phyloP scores from a whole-genome alignment of 2,797 vertebrate genomes.

The Cyclopterus lumpus region DNA sequence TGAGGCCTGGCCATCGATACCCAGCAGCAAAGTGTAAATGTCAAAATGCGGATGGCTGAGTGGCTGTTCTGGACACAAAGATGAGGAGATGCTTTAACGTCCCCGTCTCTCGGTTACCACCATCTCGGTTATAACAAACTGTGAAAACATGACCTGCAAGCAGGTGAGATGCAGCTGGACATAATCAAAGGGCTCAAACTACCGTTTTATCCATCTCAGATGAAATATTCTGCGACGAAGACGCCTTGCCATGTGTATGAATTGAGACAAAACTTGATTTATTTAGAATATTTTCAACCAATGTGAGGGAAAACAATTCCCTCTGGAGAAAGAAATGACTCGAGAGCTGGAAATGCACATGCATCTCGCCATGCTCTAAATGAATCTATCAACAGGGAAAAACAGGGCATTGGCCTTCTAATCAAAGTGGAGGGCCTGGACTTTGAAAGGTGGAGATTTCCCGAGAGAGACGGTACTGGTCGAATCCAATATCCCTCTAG shows the following conservation, averaged over 20 bases:
- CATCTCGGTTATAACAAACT: not conserved
- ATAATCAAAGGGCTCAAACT: not conserved
- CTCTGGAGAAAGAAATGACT: not conserved
- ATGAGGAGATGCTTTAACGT: conserved; percentile 32
- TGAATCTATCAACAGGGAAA: conserved; percentile 31
- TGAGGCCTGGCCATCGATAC: conserved; percentile 44
- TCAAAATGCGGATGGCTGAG: conserved; percentile 61
- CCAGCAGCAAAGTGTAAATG: conserved; percentile 66
- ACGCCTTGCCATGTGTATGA: not conserved
- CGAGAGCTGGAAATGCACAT: not conserved
- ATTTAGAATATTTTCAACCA: not conserved
- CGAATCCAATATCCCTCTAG: conserved; percentile 74
- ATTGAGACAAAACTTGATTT: not conserved
- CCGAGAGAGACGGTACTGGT: conserved; percentile 60
- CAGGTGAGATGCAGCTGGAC: not conserved
- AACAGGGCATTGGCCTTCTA: conserved; percentile 38
- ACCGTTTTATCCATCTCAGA: not conserved
- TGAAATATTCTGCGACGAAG: not conserved
- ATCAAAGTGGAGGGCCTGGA: conserved; percentile 53
- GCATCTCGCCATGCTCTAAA: conserved; percentile 33
- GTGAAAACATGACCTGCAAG: not conserved
- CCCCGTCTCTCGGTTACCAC: conserved; percentile 12
- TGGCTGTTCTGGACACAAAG: conserved; percentile 40
- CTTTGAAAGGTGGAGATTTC: conserved; percentile 70
- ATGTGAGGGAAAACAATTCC: not conserved